Evolutionary conservation across 1,140 invertebrate genomes (phyloP).

Genomic region (Neotoxoptera formosana): DNA sequence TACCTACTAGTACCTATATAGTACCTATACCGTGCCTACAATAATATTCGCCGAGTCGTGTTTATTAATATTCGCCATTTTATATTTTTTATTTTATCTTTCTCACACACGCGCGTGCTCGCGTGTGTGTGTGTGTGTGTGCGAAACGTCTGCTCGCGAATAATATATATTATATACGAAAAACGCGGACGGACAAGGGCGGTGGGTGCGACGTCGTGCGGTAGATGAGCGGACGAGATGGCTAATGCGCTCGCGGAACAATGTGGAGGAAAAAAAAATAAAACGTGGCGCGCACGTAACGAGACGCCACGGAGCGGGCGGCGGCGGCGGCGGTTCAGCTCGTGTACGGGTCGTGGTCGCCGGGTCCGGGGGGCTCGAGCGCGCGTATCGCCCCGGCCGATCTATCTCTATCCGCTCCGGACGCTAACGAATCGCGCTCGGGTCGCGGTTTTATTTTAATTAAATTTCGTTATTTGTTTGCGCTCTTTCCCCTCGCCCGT

Average conservation of each 20-base stretch:
- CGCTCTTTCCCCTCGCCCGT: no score
- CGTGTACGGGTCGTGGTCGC: background rate
- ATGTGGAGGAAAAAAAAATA: background rate
- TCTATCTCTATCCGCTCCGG: background rate
- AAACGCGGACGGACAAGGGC: background rate
- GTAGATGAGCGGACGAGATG: slow-evolving; percentile 24
- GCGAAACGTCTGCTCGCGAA: background rate
- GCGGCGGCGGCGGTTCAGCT: background rate
- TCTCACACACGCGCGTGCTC: background rate
- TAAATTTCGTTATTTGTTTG: background rate
- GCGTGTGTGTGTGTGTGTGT: no score
- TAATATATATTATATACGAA: background rate
- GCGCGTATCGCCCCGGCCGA: background rate
- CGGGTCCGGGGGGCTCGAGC: background rate
- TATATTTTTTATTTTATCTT: background rate
- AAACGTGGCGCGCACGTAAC: background rate
- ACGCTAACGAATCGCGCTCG: slow-evolving; percentile 7
- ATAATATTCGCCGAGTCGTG: background rate
- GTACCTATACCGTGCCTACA: background rate
- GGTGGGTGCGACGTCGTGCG: background rate
- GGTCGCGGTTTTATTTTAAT: background rate
- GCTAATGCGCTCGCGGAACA: slow-evolving; percentile 19
- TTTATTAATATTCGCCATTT: slow-evolving; percentile 26
- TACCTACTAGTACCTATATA: no score
- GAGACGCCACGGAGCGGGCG: background rate